Evolutionary conservation across 2,113 vertebrate species (phyloP).

Genomic region (Manacus vitellinus): DNA sequence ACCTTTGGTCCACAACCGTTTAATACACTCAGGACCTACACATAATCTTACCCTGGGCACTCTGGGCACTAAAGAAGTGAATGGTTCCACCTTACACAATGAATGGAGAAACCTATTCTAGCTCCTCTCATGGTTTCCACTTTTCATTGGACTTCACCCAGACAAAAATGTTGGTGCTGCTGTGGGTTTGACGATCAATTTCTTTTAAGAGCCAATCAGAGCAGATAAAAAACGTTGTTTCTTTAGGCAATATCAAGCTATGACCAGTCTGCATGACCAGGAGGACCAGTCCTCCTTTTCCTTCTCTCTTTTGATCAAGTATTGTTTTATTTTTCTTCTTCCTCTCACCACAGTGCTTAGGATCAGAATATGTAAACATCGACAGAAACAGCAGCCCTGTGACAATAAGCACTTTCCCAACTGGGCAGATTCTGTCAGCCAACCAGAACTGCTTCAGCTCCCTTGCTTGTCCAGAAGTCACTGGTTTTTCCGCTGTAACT

Average conservation of each 20-base stretch:
- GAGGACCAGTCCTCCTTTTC: slow-evolving; percentile 77
- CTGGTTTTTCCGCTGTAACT: slow-evolving; percentile 93
- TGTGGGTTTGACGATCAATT: slow-evolving; percentile 83
- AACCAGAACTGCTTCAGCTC: slow-evolving; percentile 74
- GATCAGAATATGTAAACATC: slow-evolving; percentile 86
- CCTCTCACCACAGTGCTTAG: slow-evolving; percentile 85
- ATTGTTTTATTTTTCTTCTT: slow-evolving; percentile 75
- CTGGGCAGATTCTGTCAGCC: slow-evolving; percentile 75
- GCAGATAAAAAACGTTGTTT: slow-evolving; percentile 61
- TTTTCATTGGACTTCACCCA: slow-evolving; percentile 21
- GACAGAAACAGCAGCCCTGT: slow-evolving; percentile 84
- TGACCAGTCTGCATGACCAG: slow-evolving; percentile 69
- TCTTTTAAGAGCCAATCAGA: slow-evolving; percentile 74
- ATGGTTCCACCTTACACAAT: slow-evolving; percentile 39
- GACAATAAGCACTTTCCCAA: slow-evolving; percentile 78
- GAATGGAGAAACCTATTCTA: slow-evolving; percentile 66
- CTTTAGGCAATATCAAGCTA: slow-evolving; percentile 70
- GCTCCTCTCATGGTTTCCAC: slow-evolving; percentile 46
- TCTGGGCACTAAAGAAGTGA: neutral
- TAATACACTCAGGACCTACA: slow-evolving; percentile 19
- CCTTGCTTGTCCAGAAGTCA: slow-evolving; percentile 81
- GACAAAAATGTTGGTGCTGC: slow-evolving; percentile 71
- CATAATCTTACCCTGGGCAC: neutral
- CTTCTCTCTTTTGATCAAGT: slow-evolving; percentile 82
- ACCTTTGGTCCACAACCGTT: slow-evolving; percentile 33